Base-by-base conservation (phyloP, 2,113 vertebrate genomes). In the Anarrhichthys ocellatus region DNA sequence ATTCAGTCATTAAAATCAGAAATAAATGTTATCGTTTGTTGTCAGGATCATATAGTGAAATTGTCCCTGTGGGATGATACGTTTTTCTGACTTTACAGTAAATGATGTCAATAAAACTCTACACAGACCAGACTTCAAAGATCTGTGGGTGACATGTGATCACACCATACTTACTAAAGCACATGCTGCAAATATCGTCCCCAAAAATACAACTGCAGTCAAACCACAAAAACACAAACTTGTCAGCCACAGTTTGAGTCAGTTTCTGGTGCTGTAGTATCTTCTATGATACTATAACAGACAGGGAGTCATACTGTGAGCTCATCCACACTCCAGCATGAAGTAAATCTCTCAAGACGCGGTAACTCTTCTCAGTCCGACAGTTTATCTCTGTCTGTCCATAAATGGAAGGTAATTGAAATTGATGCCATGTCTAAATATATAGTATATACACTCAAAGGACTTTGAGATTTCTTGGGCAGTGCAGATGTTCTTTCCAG, bases 341-440 rank as follows among this genome's bases (percentile, higher is more conserved):
- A 73, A 74, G 67, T 59, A 84, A 85, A 90, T 88, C 75, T 85
- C 73, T 76, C 62, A 71, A 73, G 72, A 72, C 75, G 64, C 32
- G 36, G 36, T 46, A 62, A 72, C 73, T 65, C 15, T 40, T 74
- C 27, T 87, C 67, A 73, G 38, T 74, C 67, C 24, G 72, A 66
- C 63, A 22, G 64, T 89, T 87, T 61, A 74, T 82, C 76, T 78
- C 62, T 66, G 66, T 76, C 75, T 79, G 38, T 82, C 61, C 81
- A 83, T 86, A 89, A 91, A 90, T 82, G 80, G 79, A 87, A 67
- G 5, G 42, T 61, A 79, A 69, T 74, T 62, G 56, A 74, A 86
- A 61, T 73, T 4, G 3, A 76, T 70, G 63, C 40, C 63, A 76
- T 34, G 27, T 90, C 79, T 87, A 85, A 82, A 90, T 88, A 85